Conservation (phyloP, 2,113 vertebrate species). For the Microtus pennsylvanicus region DNA sequence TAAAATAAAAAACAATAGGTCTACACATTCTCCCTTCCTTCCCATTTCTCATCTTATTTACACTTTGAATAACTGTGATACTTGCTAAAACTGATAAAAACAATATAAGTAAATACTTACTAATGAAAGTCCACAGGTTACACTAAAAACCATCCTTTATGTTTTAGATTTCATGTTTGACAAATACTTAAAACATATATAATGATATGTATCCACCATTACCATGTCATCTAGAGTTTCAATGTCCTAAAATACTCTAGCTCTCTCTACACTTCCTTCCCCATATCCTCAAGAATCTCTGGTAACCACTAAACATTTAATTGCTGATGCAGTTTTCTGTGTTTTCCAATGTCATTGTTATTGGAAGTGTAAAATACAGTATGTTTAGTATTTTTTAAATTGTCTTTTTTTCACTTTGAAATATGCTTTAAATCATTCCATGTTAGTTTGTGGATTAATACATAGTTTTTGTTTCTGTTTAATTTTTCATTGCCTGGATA, state of each 20-base stretch:
- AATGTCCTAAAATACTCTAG: not conserved
- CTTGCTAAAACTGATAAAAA: conserved; percentile 17
- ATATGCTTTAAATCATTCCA: not conserved
- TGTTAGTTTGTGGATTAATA: not conserved
- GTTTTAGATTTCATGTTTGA: not conserved
- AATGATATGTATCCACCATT: not conserved
- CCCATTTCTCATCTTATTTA: not conserved
- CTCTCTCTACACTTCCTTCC: not conserved
- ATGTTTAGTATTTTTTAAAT: not conserved
- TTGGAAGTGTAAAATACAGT: not conserved
- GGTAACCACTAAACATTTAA: not conserved
- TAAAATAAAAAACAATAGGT: not conserved
- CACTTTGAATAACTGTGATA: not conserved
- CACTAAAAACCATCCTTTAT: not conserved
- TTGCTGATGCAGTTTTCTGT: not conserved
- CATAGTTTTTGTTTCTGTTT: not conserved
- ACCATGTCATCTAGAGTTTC: not conserved
- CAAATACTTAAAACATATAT: not conserved
- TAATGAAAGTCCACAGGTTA: not conserved
- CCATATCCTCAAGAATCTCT: not conserved
- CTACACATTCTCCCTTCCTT: not conserved
- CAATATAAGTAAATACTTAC: not conserved
- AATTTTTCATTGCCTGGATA: not conserved
- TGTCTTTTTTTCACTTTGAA: not conserved
- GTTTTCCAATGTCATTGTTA: not conserved